A percentile compares a stretch with the other conserved stretches of the same genome.
Evolutionary conservation across 2,113 vertebrate species (phyloP).

Genomic region (Epinephelus fuscoguttatus): DNA sequence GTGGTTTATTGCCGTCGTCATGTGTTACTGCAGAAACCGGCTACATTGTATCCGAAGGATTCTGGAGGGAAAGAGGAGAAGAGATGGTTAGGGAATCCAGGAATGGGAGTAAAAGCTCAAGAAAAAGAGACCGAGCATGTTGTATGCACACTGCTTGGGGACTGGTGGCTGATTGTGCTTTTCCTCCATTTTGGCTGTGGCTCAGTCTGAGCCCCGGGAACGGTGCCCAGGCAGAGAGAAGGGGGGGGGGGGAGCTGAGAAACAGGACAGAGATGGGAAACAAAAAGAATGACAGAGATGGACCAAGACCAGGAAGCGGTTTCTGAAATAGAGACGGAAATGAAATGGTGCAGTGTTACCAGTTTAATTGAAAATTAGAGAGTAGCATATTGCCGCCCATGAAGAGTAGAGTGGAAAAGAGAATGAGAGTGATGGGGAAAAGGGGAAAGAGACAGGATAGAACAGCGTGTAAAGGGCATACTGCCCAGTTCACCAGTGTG

Average conservation of each 20-base stretch:
- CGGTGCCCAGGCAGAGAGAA: slow-evolving; percentile 73
- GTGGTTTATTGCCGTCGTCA: slow-evolving; percentile 12
- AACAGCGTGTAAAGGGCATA: slow-evolving; percentile 76
- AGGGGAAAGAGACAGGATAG: slow-evolving; percentile 61
- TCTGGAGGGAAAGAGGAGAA: slow-evolving; percentile 30
- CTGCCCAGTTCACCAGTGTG: slow-evolving; percentile 75
- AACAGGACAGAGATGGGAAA: slow-evolving; percentile 74
- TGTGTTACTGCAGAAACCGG: slow-evolving; percentile 32
- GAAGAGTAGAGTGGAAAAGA: slow-evolving; percentile 59
- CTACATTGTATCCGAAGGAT: slow-evolving; percentile 42
- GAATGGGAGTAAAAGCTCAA: slow-evolving; percentile 54
- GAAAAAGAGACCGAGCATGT: slow-evolving; percentile 58
- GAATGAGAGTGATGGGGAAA: slow-evolving; percentile 62
- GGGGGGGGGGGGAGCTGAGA: slow-evolving; percentile 31
- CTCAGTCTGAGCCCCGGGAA: slow-evolving; percentile 76
- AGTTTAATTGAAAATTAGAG: slow-evolving; percentile 73
- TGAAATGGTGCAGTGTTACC: slow-evolving; percentile 67
- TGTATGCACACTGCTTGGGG: slow-evolving; percentile 70
- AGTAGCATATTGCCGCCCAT: slow-evolving; percentile 50
- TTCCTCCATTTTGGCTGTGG: slow-evolving; percentile 82
- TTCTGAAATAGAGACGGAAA: slow-evolving; percentile 78
- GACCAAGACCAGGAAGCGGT: slow-evolving; percentile 74
- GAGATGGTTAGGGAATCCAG: slow-evolving; percentile 40
- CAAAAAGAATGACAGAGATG: slow-evolving; percentile 70
- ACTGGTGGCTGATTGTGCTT: slow-evolving; percentile 80